These are phyloP conservation scores for Arrhopalites spinosus DNA, from an alignment of 2,888 invertebrate genomes.

Conservation along the genomic window DNA sequence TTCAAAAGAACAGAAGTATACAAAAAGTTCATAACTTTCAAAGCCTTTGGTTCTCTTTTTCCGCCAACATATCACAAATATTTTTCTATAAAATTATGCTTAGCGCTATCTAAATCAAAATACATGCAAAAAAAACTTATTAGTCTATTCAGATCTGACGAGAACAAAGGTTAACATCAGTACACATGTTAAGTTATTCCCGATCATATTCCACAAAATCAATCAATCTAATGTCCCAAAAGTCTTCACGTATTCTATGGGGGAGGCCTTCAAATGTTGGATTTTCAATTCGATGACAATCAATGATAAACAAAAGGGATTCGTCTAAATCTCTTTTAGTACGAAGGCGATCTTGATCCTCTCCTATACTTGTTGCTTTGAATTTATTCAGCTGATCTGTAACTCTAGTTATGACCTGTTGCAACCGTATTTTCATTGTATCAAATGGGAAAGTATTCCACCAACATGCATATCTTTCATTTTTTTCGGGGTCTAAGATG, in stretches of 20 bases:
- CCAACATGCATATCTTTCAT: neutral
- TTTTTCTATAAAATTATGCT: no score
- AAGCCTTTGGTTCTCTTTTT: no score
- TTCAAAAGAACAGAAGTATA: no score
- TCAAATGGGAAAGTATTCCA: neutral
- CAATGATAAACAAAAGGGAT: neutral
- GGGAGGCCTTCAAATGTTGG: neutral
- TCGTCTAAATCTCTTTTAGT: neutral
- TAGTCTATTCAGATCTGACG: no score
- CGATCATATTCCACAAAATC: neutral
- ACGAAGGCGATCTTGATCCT: no score
- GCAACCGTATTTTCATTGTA: neutral
- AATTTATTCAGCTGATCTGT: neutral
- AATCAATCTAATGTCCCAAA: neutral
- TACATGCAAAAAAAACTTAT: no score
- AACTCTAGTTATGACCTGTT: neutral
- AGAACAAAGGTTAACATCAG: no score
- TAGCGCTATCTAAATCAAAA: no score
- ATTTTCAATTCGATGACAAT: constrained; percentile 6
- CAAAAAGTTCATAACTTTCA: no score
- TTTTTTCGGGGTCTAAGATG: neutral
- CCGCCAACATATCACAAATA: no score
- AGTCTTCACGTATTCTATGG: neutral
- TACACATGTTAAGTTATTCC: no score
- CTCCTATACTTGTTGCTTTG: neutral